Conservation (phyloP, 2,888 invertebrate genomes). For the Hipparchia sbordonii region DNA sequence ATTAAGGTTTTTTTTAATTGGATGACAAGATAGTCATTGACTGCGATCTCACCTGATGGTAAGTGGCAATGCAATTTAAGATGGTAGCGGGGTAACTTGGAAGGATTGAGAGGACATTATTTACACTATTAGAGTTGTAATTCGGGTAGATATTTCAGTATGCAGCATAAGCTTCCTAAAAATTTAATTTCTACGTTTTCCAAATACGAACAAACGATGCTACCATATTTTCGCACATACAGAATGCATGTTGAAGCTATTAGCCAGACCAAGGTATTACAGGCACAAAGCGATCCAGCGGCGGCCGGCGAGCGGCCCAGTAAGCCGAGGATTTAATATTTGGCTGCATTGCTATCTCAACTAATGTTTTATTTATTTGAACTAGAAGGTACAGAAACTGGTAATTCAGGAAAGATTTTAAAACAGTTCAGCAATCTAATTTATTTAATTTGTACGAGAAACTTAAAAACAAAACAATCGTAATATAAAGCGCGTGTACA, state of each 20-base stretch:
- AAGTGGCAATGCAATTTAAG: too few relatives aligned
- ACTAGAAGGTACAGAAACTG: not conserved
- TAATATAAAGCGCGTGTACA: too few relatives aligned
- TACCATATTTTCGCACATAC: not conserved
- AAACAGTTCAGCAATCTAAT: not conserved
- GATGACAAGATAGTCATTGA: too few relatives aligned
- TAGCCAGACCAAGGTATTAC: conserved; percentile 52
- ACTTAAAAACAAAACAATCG: too few relatives aligned
- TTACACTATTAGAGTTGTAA: too few relatives aligned
- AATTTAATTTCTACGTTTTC: not conserved
- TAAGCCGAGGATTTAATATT: conserved; percentile 41
- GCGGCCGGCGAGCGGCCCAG: conserved; percentile 39
- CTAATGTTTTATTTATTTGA: not conserved
- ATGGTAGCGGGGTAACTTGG: too few relatives aligned
- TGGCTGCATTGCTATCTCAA: conserved; percentile 1
- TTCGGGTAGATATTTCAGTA: not conserved
- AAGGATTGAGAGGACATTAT: too few relatives aligned
- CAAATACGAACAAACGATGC: not conserved
- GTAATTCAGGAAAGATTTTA: not conserved
- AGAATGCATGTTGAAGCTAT: conserved; percentile 43
- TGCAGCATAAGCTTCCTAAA: not conserved
- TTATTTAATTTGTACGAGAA: too few relatives aligned
- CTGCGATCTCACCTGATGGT: too few relatives aligned
- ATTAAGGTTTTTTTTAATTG: too few relatives aligned
- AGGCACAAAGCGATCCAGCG: conserved; percentile 41